Evolutionary conservation across 2,113 vertebrate genomes (phyloP).

Genomic region (Apodemus sylvaticus): DNA sequence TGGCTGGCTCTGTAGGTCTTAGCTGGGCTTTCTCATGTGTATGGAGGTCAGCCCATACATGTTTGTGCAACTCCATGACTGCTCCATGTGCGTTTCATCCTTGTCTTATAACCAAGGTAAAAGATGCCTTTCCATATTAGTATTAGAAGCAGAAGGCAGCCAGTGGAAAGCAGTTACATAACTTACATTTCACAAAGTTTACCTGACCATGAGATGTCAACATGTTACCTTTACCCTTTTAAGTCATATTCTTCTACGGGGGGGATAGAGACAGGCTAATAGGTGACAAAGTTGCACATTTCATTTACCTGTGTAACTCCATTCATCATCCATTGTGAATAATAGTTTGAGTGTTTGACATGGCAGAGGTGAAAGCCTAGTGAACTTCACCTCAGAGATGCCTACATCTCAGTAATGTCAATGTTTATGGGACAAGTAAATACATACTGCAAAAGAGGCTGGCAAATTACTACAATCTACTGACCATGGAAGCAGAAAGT

Average conservation of each 20-base stretch:
- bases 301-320: constrained; percentile 91
- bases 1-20: background rate
- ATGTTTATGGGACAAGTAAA: too few species aligned
- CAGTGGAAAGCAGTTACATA: background rate
- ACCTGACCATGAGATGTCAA: constrained; percentile 79
- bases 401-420: too few species aligned
- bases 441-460: too few species aligned
- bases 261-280: constrained; percentile 87
- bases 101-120: background rate
- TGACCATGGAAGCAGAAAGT: background rate
- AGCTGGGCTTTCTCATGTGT: background rate
- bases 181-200: background rate
- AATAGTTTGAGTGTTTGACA: background rate
- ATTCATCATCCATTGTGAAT: constrained; percentile 91
- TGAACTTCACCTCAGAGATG: background rate
- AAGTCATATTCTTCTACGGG: constrained; percentile 92
- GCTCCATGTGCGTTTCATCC: background rate
- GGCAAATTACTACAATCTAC: background rate
- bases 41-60: background rate
- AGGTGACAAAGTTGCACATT: constrained; percentile 91
- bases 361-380: background rate
- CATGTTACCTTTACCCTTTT: constrained; percentile 85
- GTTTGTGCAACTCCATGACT: background rate
- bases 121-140: background rate
- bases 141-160: background rate